phyloP scores from a whole-genome alignment of 2,797 vertebrate species.

The Saxicola maurus region DNA sequence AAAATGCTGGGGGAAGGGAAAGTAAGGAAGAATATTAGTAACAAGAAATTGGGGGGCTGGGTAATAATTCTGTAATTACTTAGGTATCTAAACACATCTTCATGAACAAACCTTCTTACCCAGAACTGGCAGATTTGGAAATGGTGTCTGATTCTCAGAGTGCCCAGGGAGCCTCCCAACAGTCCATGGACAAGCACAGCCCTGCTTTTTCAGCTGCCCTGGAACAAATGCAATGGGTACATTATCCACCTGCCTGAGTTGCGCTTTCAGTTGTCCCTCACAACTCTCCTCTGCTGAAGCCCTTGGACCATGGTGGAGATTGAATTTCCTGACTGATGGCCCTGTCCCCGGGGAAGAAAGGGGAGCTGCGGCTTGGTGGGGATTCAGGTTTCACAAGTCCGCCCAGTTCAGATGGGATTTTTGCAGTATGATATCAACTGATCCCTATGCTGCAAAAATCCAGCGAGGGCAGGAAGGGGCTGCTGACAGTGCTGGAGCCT shows the following conservation, averaged over 20 bases:
- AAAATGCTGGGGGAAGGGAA: not conserved
- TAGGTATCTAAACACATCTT: not conserved
- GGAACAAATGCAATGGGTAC: accelerated
- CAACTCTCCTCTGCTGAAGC: accelerated
- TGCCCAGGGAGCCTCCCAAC: accelerated
- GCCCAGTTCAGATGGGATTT: not conserved
- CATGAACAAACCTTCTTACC: not conserved
- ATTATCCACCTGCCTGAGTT: not conserved
- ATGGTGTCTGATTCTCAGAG: accelerated
- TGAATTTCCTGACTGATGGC: slow-evolving; percentile 18
- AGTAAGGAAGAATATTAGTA: not conserved
- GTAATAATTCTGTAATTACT: not conserved
- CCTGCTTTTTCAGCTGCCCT: not conserved
- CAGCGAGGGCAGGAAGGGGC: not conserved
- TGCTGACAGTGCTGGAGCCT: not conserved
- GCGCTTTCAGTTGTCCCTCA: not conserved
- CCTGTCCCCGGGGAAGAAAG: not conserved
- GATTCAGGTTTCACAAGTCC: slow-evolving; percentile 11
- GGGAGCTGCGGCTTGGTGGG: not conserved
- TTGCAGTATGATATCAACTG: not conserved
- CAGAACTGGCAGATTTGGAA: not conserved
- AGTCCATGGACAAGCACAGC: not conserved
- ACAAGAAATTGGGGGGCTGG: not conserved
- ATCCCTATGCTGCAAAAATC: not conserved
- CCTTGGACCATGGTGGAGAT: not conserved